Percentiles rank a stretch among this genome's conserved stretches.
Evolutionary conservation across 2,113 vertebrate genomes (phyloP).

Genomic region (Catagonus wagneri): DNA sequence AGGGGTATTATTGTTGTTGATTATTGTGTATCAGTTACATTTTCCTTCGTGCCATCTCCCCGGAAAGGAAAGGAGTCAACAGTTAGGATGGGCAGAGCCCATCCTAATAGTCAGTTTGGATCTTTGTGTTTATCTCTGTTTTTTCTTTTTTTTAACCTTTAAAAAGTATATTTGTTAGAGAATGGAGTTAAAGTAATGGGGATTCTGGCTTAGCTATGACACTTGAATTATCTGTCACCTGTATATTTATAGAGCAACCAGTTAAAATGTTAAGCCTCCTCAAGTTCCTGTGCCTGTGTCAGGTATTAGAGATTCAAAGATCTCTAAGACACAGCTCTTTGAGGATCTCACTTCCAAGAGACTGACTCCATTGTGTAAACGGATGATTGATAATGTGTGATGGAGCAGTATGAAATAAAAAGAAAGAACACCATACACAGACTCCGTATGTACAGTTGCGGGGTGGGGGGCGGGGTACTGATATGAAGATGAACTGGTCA

Average conservation of each 20-base stretch:
- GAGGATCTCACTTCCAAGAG: neutral
- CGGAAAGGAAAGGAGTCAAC: neutral
- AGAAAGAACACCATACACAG: neutral
- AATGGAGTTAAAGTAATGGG: neutral
- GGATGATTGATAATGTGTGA: neutral
- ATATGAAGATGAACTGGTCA: neutral
- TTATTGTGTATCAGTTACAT: neutral
- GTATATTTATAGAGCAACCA: neutral
- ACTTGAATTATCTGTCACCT: neutral
- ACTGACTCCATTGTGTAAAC: neutral
- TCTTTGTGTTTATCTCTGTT: neutral
- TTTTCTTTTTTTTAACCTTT: neutral
- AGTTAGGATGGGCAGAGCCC: neutral
- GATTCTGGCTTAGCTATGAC: neutral
- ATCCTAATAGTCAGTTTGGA: neutral
- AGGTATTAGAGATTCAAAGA: neutral
- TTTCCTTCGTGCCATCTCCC: neutral
- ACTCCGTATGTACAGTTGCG: rapidly evolving
- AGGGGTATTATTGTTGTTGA: neutral
- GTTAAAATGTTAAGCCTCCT: neutral
- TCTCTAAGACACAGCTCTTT: neutral
- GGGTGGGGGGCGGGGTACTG: too few relatives aligned
- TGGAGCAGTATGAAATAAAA: neutral
- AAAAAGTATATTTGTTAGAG: neutral
- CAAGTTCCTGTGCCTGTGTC: neutral